These are phyloP conservation scores for Aplochiton taeniatus DNA, from an alignment of 2,797 vertebrate species.

Conservation along the genomic window DNA sequence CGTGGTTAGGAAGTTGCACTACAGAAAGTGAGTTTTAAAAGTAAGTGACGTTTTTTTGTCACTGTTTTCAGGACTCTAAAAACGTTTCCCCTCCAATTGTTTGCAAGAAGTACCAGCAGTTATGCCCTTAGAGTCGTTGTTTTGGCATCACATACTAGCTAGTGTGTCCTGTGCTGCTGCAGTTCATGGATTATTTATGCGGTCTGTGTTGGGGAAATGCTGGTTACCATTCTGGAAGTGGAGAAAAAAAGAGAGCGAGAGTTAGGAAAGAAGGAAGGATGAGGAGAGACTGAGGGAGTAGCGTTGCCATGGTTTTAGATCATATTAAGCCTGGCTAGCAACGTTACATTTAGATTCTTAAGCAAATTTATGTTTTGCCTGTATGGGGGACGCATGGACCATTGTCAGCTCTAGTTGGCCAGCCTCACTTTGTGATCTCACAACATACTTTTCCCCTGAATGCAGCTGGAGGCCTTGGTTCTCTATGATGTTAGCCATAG, in stretches of 20 bases:
- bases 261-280: not conserved
- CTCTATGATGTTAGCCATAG: conserved; percentile 15
- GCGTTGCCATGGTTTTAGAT: not conserved
- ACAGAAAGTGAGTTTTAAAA: no score
- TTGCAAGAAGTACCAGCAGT: not conserved
- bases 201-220: conserved; percentile 53
- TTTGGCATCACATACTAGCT: conserved; percentile 35
- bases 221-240: conserved; percentile 38
- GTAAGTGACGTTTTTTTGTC: no score
- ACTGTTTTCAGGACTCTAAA: no score
- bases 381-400: not conserved
- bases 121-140: conserved; percentile 22
- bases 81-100: no score
- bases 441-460: not conserved
- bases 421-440: no score
- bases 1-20: no score
- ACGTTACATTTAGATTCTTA: not conserved
- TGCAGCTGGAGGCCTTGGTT: not conserved
- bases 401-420: not conserved
- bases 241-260: conserved; percentile 10
- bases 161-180: conserved; percentile 66
- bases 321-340: not conserved
- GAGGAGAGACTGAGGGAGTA: not conserved
- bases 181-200: conserved; percentile 79
- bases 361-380: not conserved